These are phyloP conservation scores for Rhinoderma darwinii DNA, from an alignment of 2,113 vertebrate genomes.

Conservation along the genomic window DNA sequence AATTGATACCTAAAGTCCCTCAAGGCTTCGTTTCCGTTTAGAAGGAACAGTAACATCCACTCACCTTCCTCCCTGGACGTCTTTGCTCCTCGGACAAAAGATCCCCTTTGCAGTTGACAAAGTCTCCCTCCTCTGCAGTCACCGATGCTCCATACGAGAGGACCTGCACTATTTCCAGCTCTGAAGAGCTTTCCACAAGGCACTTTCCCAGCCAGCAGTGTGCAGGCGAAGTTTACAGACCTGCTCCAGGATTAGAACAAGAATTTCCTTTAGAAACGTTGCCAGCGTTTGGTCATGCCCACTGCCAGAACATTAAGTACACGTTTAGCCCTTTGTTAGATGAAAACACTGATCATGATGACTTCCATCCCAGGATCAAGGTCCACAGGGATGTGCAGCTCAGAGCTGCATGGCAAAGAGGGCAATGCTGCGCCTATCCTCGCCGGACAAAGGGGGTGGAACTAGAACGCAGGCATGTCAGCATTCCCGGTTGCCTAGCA, in stretches of 20 bases:
- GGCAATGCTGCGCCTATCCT: conserved; percentile 69
- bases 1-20: background rate
- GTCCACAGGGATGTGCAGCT: conserved; percentile 47
- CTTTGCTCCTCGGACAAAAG: background rate
- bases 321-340: background rate
- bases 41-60: background rate
- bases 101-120: background rate
- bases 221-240: conserved; percentile 11
- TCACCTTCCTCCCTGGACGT: background rate
- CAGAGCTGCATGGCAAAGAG: conserved; percentile 63
- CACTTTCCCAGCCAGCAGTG: conserved; percentile 9
- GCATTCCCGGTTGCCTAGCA: conserved; percentile 74
- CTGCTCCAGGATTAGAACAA: conserved; percentile 27
- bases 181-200: conserved; percentile 11
- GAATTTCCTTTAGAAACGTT: conserved; percentile 51
- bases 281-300: conserved; percentile 53
- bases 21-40: conserved; percentile 5
- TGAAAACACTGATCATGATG: conserved; percentile 9
- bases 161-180: conserved; percentile 32
- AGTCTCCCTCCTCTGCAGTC: background rate
- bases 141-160: background rate
- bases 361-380: conserved; percentile 39
- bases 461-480: conserved; percentile 61
- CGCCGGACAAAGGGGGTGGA: conserved; percentile 66
- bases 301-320: conserved; percentile 22